A percentile compares a stretch with the other conserved stretches of the same genome.
Evolutionary conservation across 2,797 vertebrate species (phyloP).

Genomic region (Falco cherrug): DNA sequence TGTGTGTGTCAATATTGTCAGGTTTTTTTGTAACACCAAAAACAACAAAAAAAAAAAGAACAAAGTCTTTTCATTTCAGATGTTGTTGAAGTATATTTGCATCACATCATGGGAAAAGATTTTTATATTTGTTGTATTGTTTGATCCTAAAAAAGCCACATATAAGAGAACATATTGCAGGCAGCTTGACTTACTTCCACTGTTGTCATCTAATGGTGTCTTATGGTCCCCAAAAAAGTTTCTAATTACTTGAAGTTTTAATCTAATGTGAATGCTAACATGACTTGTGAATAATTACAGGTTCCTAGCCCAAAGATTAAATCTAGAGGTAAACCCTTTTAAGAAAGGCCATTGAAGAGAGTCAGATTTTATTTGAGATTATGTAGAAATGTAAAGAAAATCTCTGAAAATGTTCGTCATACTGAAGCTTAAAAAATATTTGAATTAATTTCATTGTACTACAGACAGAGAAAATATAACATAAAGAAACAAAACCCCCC

Average conservation of each 20-base stretch:
- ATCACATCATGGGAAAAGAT: not conserved
- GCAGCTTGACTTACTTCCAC: not conserved
- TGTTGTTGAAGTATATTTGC: not conserved
- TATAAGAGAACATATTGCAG: not conserved
- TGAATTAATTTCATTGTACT: not conserved
- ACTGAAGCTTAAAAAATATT: not conserved
- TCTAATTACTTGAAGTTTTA: not conserved
- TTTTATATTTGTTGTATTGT: not conserved
- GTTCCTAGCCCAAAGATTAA: not conserved
- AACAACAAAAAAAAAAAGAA: not conserved
- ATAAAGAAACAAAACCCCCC: not conserved
- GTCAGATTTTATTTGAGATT: not conserved
- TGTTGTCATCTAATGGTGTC: not conserved
- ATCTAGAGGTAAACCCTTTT: not conserved
- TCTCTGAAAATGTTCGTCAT: not conserved
- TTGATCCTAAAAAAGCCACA: not conserved
- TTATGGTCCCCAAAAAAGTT: not conserved
- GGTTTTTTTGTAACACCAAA: not conserved
- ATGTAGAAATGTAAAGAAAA: not conserved
- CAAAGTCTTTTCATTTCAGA: not conserved
- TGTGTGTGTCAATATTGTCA: not conserved
- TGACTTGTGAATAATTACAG: not conserved
- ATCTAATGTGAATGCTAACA: not conserved
- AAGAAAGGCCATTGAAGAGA: not conserved
- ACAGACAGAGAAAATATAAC: not conserved